These are phyloP conservation scores for Parauchenoglanis ngamensis DNA, from an alignment of 2,797 vertebrate genomes.

Conservation along the genomic window DNA sequence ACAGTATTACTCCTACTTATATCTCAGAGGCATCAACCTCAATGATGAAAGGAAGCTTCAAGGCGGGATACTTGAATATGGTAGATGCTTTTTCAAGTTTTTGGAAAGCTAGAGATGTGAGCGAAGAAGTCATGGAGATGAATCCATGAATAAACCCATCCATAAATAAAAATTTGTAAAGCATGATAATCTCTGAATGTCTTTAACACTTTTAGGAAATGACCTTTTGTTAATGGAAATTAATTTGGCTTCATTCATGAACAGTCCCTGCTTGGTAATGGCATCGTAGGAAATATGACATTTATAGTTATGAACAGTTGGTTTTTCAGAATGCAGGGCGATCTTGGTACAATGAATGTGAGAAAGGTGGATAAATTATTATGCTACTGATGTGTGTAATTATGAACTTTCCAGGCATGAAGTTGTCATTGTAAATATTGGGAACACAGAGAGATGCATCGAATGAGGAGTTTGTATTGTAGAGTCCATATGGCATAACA, in stretches of 20 bases:
- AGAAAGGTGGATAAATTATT: neutral
- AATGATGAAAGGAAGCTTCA: neutral
- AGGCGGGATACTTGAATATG: neutral
- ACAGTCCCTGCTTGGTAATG: neutral
- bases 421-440: neutral
- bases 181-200: neutral
- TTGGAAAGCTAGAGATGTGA: neutral
- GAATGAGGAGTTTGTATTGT: neutral
- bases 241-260: neutral
- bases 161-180: neutral
- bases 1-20: neutral
- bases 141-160: neutral
- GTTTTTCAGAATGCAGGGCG: neutral
- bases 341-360: neutral
- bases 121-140: neutral
- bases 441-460: neutral
- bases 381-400: neutral
- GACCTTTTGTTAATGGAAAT: neutral
- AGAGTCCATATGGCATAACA: neutral
- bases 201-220: neutral
- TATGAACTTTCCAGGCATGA: neutral
- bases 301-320: neutral
- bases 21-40: neutral
- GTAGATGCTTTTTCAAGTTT: neutral
- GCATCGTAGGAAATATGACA: neutral